Conservation (phyloP, 2,113 vertebrate species). For the Saccopteryx bilineata region DNA sequence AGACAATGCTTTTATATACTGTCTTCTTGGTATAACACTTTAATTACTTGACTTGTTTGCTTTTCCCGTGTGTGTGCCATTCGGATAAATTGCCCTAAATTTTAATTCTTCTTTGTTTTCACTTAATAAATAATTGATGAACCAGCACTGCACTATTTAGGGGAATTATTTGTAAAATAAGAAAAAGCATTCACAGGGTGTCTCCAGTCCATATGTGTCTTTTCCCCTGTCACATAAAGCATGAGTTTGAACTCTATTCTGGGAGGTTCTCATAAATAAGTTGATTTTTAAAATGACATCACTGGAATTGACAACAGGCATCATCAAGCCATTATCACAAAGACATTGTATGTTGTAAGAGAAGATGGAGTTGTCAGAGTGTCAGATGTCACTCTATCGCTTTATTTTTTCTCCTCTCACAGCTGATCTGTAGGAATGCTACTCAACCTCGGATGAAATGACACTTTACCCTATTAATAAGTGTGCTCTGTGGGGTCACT, state of each 20-base stretch:
- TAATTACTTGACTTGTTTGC: background rate
- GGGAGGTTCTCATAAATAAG: constrained; percentile 34
- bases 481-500: constrained; percentile 13
- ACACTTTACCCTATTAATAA: constrained; percentile 50
- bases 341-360: constrained; percentile 67
- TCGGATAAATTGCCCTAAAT: constrained; percentile 23
- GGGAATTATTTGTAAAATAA: constrained; percentile 9
- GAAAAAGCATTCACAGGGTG: constrained; percentile 8
- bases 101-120: constrained; percentile 50
- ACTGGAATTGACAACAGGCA: constrained; percentile 76
- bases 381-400: constrained; percentile 60
- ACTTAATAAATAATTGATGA: background rate
- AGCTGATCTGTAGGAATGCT: background rate
- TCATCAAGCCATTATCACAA: constrained; percentile 68
- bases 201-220: background rate
- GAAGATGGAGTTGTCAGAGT: constrained; percentile 43
- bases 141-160: background rate
- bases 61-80: constrained; percentile 22
- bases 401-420: constrained; percentile 4
- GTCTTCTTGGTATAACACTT: background rate
- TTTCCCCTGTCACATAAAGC: background rate
- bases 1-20: constrained; percentile 7
- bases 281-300: constrained; percentile 49
- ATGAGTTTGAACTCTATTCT: constrained; percentile 63
- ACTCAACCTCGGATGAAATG: background rate